A percentile compares a stretch with the other conserved stretches of the same genome.
These are phyloP conservation scores for Tetramorium simillimum DNA, from an alignment of 1,140 invertebrate species.

Conservation along the genomic window DNA sequence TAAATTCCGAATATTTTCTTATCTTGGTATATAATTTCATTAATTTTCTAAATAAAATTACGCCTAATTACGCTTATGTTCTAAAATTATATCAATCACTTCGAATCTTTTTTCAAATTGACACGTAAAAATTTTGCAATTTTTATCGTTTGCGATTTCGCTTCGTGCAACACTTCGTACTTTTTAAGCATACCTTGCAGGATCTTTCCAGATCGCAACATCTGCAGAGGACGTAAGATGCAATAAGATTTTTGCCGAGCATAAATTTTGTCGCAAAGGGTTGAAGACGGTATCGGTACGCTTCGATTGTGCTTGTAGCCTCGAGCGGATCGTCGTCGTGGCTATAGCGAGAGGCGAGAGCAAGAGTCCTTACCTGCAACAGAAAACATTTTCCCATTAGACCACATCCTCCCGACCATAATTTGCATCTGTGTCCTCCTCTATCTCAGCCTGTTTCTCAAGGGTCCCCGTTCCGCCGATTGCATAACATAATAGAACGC, in stretches of 20 bases:
- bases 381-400: conserved; percentile 68
- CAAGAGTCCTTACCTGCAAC: conserved; percentile 61
- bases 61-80: neutral
- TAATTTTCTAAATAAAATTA: neutral
- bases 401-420: conserved; percentile 23
- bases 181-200: conserved; percentile 15
- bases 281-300: conserved; percentile 30
- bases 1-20: neutral
- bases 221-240: conserved; percentile 2
- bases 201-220: neutral
- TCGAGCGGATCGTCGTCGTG: conserved; percentile 21
- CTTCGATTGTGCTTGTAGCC: conserved; percentile 40
- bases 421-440: conserved; percentile 62
- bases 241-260: neutral
- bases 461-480: conserved; percentile 21
- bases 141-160: neutral
- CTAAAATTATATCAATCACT: neutral
- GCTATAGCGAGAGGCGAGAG: conserved; percentile 17
- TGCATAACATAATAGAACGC: conserved; percentile 30
- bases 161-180: neutral
- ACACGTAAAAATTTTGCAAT: neutral
- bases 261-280: conserved; percentile 36
- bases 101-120: neutral
- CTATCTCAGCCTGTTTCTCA: conserved; percentile 48
- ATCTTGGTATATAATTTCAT: neutral